Conservation (phyloP, 2,888 invertebrate genomes). For the Amphiduros pacificus region DNA sequence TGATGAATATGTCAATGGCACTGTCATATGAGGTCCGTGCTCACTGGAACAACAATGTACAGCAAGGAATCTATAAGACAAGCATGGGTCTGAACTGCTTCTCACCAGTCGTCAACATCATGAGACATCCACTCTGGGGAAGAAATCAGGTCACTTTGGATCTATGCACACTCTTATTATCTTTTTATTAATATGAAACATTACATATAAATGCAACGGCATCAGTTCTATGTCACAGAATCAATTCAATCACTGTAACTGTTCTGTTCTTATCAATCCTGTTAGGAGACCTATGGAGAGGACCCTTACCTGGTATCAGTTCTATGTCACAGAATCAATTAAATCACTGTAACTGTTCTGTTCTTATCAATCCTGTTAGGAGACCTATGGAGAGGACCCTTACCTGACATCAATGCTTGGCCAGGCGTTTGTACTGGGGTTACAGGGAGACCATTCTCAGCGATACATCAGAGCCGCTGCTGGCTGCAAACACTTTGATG, state of each 20-base stretch:
- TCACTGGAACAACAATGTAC: conserved; percentile 30
- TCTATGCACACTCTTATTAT: no score
- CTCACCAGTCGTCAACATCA: conserved; percentile 55
- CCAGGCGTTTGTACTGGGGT: conserved; percentile 46
- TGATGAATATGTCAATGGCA: conserved; percentile 31
- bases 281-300: conserved; percentile 56
- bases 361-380: no score
- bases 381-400: conserved; percentile 58
- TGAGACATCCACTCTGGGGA: conserved; percentile 58
- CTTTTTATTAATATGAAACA: no score
- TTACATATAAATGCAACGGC: no score
- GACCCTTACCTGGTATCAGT: no score
- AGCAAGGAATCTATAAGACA: conserved; percentile 26
- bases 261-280: no score
- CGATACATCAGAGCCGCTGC: conserved; percentile 46
- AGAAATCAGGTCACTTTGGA: conserved; percentile 57
- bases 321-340: no score
- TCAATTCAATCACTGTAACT: no score
- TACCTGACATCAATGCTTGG: conserved; percentile 46
- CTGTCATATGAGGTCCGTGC: conserved; percentile 35
- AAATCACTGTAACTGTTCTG: no score
- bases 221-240: no score
- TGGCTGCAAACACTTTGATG: conserved; percentile 56
- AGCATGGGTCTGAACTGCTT: conserved; percentile 52
- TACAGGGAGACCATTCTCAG: conserved; percentile 48